Conservation (phyloP, 2,113 vertebrate species). For the Microtus richardsoni region DNA sequence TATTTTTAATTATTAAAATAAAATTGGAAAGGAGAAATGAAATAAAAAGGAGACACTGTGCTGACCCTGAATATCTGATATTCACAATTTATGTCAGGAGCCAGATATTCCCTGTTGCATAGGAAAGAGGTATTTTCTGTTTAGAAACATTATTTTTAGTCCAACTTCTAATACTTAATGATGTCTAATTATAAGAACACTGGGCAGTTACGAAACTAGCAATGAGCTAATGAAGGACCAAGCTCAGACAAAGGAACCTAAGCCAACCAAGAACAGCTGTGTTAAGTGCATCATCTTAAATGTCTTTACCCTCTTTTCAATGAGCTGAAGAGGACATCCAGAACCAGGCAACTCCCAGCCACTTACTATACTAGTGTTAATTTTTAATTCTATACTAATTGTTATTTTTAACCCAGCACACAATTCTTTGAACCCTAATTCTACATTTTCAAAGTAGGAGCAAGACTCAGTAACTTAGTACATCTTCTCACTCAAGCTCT, state of each 20-base stretch:
- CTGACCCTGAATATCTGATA: conserved; percentile 68
- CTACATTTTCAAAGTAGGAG: conserved; percentile 31
- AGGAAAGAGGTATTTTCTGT: not conserved
- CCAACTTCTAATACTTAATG: conserved; percentile 1
- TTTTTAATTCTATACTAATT: not conserved
- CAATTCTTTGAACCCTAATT: not conserved
- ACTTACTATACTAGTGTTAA: conserved; percentile 21
- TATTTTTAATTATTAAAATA: conserved; percentile 84
- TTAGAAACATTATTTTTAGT: conserved; percentile 41
- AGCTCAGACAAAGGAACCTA: not conserved
- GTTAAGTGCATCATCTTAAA: not conserved
- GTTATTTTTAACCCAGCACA: not conserved
- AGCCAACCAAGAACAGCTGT: not conserved
- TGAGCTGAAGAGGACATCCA: not conserved
- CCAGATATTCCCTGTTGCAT: not conserved
- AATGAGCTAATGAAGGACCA: not conserved
- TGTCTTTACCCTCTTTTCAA: not conserved
- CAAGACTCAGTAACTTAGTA: conserved; percentile 6
- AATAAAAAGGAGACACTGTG: conserved; percentile 73
- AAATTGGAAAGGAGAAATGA: conserved; percentile 70
- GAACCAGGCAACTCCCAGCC: not conserved
- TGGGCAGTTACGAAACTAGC: conserved; percentile 10
- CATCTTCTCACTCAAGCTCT: not conserved
- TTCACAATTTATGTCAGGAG: conserved; percentile 39
- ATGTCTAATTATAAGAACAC: conserved; percentile 17